Conservation (phyloP, 2,797 vertebrate species). For the Pseudotriccus pelzelni region DNA sequence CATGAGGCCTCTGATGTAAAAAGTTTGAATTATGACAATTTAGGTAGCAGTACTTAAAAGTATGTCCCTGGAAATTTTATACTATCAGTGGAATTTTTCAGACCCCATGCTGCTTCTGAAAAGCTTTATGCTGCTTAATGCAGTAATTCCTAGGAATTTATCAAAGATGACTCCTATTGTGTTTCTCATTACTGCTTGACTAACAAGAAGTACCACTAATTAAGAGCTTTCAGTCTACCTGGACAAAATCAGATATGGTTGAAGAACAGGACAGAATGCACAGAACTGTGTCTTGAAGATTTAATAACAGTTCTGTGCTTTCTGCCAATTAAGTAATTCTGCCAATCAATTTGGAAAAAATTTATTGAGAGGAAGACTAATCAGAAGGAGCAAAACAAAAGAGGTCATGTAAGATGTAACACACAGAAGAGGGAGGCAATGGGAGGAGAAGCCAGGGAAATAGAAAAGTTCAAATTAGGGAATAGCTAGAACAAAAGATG, state of each 20-base stretch:
- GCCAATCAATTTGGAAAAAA: not conserved
- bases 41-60: not conserved
- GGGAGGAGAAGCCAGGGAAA: not conserved
- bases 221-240: not conserved
- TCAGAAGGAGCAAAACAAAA: not conserved
- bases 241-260: not conserved
- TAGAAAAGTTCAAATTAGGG: not conserved
- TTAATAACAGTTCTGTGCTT: not conserved
- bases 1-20: not conserved
- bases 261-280: not conserved
- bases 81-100: not conserved
- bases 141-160: not conserved
- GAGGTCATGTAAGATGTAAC: not conserved
- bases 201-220: not conserved
- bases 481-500: not conserved
- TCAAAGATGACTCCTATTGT: not conserved
- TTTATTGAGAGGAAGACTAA: not conserved
- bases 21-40: not conserved
- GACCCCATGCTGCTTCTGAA: not conserved
- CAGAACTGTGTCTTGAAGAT: not conserved
- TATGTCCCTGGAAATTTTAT: not conserved
- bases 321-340: not conserved
- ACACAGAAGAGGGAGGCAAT: not conserved
- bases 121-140: not conserved
- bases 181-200: not conserved